Conservation (phyloP, 2,113 vertebrate genomes). For the Thamnaconus septentrionalis region DNA sequence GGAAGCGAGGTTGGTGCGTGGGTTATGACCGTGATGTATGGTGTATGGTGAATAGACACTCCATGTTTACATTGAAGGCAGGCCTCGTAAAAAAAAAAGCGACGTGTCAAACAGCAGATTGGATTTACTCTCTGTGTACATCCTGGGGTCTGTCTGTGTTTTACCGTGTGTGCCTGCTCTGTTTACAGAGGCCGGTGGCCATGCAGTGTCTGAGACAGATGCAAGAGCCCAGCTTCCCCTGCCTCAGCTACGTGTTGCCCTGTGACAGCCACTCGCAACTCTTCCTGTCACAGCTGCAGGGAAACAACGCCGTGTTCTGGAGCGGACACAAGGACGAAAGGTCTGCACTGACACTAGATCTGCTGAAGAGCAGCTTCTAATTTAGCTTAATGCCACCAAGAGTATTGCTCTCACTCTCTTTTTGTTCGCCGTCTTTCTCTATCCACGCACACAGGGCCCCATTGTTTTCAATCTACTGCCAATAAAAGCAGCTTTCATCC, state of each 20-base stretch:
- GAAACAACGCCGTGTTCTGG: conserved; percentile 90
- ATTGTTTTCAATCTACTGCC: conserved; percentile 25
- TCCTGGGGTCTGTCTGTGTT: neutral
- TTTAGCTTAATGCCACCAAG: neutral
- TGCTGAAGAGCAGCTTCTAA: neutral
- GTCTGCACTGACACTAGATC: conserved; percentile 53
- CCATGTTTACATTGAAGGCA: neutral
- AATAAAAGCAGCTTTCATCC: conserved; percentile 50
- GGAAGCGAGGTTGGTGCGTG: neutral
- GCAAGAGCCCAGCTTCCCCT: conserved; percentile 91
- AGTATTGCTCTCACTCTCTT: no score
- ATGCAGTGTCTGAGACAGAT: conserved; percentile 85
- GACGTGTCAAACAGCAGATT: no score
- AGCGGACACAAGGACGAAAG: conserved; percentile 84
- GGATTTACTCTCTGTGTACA: neutral
- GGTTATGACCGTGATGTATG: neutral
- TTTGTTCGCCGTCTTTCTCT: no score
- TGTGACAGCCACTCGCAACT: conserved; percentile 86
- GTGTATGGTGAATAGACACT: neutral
- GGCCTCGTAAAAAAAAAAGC: no score
- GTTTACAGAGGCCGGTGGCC: conserved; percentile 84
- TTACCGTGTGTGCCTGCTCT: neutral
- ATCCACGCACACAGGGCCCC: neutral
- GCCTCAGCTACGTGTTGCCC: conserved; percentile 84
- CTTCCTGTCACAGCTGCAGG: conserved; percentile 87